Evolutionary conservation across 2,888 invertebrate genomes (phyloP).

Genomic region (Cremastinae sp.): DNA sequence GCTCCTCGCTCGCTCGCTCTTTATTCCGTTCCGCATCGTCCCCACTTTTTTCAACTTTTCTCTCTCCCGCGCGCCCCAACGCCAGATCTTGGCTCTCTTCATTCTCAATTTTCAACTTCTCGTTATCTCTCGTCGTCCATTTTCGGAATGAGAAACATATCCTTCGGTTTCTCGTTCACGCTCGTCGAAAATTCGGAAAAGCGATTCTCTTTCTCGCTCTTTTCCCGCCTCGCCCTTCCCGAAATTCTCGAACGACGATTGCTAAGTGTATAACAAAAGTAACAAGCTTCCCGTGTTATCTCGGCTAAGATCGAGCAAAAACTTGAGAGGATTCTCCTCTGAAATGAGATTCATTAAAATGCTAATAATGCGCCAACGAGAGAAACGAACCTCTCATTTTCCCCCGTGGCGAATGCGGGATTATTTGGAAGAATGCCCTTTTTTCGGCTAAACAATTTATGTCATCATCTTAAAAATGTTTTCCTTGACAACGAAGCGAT

Average conservation of each 20-base stretch:
- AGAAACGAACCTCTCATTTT: constrained; percentile 64
- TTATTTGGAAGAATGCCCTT: not conserved
- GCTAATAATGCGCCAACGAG: constrained; percentile 64
- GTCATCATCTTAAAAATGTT: too few relatives aligned
- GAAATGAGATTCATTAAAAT: constrained; percentile 68
- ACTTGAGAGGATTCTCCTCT: constrained; percentile 48
- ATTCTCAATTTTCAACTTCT: constrained; percentile 19
- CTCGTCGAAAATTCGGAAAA: constrained; percentile 12
- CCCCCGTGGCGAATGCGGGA: constrained; percentile 28
- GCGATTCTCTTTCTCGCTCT: too few relatives aligned
- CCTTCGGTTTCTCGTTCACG: not conserved
- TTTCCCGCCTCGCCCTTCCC: too few relatives aligned
- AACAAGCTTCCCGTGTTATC: constrained; percentile 18
- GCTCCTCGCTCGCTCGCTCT: constrained; percentile 21
- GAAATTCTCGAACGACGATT: constrained; percentile 14
- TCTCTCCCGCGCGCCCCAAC: too few relatives aligned
- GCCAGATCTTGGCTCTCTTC: not conserved
- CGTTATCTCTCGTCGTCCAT: constrained; percentile 6
- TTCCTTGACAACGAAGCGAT: too few relatives aligned
- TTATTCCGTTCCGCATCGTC: not conserved
- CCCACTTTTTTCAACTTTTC: constrained; percentile 1
- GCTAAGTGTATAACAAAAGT: constrained; percentile 25
- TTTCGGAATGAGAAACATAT: too few relatives aligned
- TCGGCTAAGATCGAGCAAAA: constrained; percentile 20
- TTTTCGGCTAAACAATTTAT: constrained; percentile 28